phyloP scores from a whole-genome alignment of 2,113 vertebrate genomes.

The Corythornis vintsioides region DNA sequence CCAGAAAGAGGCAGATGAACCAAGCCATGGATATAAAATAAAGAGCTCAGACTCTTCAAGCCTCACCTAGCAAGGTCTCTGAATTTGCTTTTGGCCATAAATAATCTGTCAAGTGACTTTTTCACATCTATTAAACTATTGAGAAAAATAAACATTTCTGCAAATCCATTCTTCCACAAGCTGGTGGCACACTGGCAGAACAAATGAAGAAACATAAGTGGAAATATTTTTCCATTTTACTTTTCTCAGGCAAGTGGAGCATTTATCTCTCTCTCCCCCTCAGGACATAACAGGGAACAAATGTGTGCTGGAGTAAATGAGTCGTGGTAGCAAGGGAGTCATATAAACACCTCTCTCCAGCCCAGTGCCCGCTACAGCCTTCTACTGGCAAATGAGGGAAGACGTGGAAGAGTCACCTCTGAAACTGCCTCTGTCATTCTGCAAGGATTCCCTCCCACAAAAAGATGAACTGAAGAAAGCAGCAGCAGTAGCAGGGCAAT shows the following conservation, averaged over 20 bases:
- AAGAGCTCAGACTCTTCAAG: neutral
- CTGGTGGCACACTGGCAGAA: neutral
- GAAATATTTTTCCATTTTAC: neutral
- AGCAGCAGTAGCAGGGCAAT: neutral
- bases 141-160: neutral
- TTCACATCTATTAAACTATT: neutral
- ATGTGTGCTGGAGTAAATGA: neutral
- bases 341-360: neutral
- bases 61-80: neutral
- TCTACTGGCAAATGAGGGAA: neutral
- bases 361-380: neutral
- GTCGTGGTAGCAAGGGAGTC: neutral
- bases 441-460: neutral
- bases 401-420: neutral
- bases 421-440: neutral
- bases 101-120: constrained; percentile 6
- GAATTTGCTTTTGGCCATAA: neutral
- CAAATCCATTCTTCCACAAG: neutral
- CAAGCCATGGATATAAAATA: neutral
- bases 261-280: neutral
- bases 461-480: neutral
- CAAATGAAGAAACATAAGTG: neutral
- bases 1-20: neutral
- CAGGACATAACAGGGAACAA: neutral
- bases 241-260: neutral